Evolutionary conservation across 2,888 invertebrate species (phyloP).

Genomic region (Lacanobia wlatinum): DNA sequence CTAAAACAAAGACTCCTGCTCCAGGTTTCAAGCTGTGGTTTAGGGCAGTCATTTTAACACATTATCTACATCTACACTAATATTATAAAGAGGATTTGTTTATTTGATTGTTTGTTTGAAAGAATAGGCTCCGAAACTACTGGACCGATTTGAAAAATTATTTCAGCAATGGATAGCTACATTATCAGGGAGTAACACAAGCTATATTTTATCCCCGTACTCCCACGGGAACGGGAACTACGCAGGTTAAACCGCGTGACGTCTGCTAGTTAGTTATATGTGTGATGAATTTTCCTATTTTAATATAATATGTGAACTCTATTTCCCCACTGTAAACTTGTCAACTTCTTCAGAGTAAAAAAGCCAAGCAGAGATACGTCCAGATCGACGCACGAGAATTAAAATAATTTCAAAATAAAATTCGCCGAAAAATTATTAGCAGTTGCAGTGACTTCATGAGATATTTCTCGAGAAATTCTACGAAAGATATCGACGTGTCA

Average conservation of each 20-base stretch:
- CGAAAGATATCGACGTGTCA: slow-evolving; percentile 33
- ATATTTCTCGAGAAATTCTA: slow-evolving; percentile 35
- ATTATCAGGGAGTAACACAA: no score
- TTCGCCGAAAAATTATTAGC: neutral
- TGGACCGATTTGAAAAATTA: no score
- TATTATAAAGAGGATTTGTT: no score
- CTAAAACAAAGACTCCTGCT: neutral
- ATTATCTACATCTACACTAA: no score
- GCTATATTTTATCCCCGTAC: no score
- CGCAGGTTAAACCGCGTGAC: no score
- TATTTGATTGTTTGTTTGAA: no score
- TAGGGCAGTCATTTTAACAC: neutral
- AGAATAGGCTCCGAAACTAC: no score
- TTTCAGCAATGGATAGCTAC: no score
- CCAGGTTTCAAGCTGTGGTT: neutral
- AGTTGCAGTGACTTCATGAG: slow-evolving; percentile 17
- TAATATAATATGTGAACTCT: neutral
- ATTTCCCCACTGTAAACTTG: neutral
- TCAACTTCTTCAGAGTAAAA: neutral
- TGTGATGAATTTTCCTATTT: neutral
- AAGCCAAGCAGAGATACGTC: neutral
- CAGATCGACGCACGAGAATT: slow-evolving; percentile 8
- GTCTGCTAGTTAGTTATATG: neutral
- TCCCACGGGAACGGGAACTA: no score
- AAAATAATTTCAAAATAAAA: slow-evolving; percentile 27